Base-by-base conservation (phyloP, 2,797 vertebrate genomes). In the Silurus lanzhouensis region DNA sequence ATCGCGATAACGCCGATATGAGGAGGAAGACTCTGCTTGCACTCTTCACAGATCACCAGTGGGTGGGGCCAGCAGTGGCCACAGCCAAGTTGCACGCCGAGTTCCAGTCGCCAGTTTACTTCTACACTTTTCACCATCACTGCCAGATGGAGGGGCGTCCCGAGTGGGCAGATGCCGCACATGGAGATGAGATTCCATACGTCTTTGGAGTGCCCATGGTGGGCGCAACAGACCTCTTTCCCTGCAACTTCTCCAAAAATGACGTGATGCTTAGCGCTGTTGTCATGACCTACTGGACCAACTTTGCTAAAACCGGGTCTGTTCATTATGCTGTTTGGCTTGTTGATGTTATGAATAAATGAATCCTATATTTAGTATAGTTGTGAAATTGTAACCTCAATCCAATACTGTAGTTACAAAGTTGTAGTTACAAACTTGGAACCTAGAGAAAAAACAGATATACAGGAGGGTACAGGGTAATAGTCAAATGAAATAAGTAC, bases 211-310 rank as follows among this genome's bases (percentile, higher is more conserved):
- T 99, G 81, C 98, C 98, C 91, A 98, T 99, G 97, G 95, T 99
- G 82, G 98, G 98, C 0, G 97, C 97, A 93, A 98, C 96, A 0
- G 97, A 98, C 88, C 96, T 99, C 77, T 99, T 99, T 88, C 98
- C 98, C 1, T 99, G 98, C 91, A 99, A 99, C 95, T 99, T 99
- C 94, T 98, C 98, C 92, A 99, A 99, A 94, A 99, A 98, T 9
- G 97, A 99, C 0, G 94, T 99, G 7, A 99, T 99, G 97, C 96
- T 98, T 90, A 98, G 97, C 6, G 97, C 97, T 0, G 97, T 99
- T 6, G 97, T 99, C 90, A 98, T 98, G 97, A 98, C 97, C 61
- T 99, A 99, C 94, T 99, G 97, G 97, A 99, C 97, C 94, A 99
- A 98, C 94, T 99, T 98, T 57, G 97, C 97, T 90, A 99, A 99